Conservation (phyloP, 2,113 vertebrate genomes). For the Aspidoscelis tigris region DNA sequence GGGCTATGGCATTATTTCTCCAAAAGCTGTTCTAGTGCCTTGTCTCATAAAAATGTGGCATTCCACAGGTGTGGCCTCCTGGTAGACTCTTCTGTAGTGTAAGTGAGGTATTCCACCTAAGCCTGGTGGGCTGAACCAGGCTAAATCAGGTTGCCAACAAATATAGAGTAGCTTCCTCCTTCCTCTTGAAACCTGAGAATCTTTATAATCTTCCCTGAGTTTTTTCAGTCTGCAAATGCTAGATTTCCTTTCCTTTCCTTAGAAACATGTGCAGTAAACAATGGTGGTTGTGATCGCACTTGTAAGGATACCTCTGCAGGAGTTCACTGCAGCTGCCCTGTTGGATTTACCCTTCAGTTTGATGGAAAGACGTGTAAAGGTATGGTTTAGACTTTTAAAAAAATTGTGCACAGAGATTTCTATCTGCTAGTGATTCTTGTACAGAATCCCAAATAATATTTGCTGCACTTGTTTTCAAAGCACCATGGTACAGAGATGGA, state of each 20-base stretch:
- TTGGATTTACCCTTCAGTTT: conserved; percentile 92
- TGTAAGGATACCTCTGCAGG: conserved; percentile 97
- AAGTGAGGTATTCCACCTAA: no score
- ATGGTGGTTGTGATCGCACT: conserved; percentile 96
- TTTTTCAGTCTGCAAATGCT: conserved; percentile 30
- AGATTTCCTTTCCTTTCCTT: conserved; percentile 54
- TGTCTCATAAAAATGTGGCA: no score
- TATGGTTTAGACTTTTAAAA: conserved; percentile 49
- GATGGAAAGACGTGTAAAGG: conserved; percentile 98
- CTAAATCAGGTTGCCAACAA: not conserved
- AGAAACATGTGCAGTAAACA: conserved; percentile 97
- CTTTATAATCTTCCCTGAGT: not conserved
- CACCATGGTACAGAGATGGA: not conserved
- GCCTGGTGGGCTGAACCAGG: no score
- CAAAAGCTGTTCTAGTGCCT: no score
- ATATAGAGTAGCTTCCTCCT: not conserved
- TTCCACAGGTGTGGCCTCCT: no score
- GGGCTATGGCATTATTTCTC: no score
- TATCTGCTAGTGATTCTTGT: not conserved
- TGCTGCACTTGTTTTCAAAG: not conserved
- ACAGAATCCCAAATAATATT: not conserved
- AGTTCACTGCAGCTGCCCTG: conserved; percentile 95
- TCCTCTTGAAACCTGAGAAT: no score
- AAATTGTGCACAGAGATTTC: accelerated
- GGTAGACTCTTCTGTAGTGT: no score